These are phyloP conservation scores for Hycleus phaleratus DNA, from an alignment of 1,140 invertebrate species.

Conservation along the genomic window DNA sequence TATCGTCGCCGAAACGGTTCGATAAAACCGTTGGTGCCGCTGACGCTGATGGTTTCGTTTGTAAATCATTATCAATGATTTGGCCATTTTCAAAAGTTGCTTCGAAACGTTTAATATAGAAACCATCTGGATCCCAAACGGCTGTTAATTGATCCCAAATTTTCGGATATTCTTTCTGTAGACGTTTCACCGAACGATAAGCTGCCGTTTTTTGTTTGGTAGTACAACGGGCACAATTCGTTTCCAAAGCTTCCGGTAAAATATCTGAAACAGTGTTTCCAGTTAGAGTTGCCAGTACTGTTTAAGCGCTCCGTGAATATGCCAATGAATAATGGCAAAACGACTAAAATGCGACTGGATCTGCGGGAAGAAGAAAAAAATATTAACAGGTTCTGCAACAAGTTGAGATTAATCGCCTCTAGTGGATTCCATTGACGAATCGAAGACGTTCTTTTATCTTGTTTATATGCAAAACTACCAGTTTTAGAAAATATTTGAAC, in stretches of 20 bases:
- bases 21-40: constrained; percentile 1
- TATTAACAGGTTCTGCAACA: no score
- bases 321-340: no score
- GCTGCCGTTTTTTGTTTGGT: constrained; percentile 50
- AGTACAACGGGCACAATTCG: constrained; percentile 52
- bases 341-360: no score
- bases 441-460: no score
- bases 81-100: constrained; percentile 8
- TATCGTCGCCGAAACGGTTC: constrained; percentile 18
- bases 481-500: no score
- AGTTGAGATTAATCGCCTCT: no score
- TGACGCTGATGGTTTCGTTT: constrained; percentile 9
- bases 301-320: no score
- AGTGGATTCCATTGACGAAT: no score
- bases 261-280: constrained; percentile 42
- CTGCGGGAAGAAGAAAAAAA: no score
- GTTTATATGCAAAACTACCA: no score
- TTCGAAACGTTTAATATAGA: constrained; percentile 42
- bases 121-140: constrained; percentile 53
- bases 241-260: constrained; percentile 54
- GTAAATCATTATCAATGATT: not conserved
- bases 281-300: no score
- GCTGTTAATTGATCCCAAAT: constrained; percentile 48
- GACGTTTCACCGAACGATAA: constrained; percentile 45
- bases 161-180: constrained; percentile 50